Conservation (phyloP, 2,888 invertebrate genomes). For the Alcis repandata region DNA sequence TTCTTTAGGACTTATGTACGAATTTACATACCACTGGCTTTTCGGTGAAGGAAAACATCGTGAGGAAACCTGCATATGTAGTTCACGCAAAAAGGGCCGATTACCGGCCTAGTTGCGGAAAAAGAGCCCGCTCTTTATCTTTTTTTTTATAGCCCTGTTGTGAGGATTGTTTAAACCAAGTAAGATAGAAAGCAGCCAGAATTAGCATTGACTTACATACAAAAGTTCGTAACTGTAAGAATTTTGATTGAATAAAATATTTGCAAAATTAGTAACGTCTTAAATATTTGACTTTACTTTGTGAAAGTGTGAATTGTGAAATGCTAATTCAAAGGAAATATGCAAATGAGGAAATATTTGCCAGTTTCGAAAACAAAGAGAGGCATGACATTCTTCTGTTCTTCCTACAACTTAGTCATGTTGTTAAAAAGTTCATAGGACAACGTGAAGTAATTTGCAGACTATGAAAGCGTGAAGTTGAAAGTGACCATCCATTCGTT, state of each 20-base stretch:
- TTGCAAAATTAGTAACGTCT: not conserved
- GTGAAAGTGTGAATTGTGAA: not conserved
- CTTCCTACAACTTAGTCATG: not conserved
- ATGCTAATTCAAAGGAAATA: not conserved
- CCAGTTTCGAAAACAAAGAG: not conserved
- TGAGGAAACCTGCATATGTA: too few species aligned
- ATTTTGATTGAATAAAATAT: not conserved
- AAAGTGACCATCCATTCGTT: constrained; percentile 58
- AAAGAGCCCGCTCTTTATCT: too few species aligned
- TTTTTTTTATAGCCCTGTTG: too few species aligned
- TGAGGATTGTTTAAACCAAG: too few species aligned
- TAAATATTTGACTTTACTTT: not conserved
- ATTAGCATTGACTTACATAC: not conserved
- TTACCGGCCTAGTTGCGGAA: too few species aligned
- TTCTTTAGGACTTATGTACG: too few species aligned
- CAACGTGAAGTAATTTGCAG: constrained; percentile 39
- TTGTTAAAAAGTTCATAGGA: constrained; percentile 20
- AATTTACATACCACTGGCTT: too few species aligned
- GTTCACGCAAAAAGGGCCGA: too few species aligned
- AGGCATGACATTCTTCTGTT: not conserved
- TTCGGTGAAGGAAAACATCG: too few species aligned
- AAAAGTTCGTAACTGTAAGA: not conserved
- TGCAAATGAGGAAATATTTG: not conserved
- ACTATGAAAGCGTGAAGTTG: constrained; percentile 67
- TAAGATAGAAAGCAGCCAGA: not conserved